These are phyloP conservation scores for Drosophila fulvimacula DNA, from an alignment of 2,888 invertebrate species.

Conservation along the genomic window DNA sequence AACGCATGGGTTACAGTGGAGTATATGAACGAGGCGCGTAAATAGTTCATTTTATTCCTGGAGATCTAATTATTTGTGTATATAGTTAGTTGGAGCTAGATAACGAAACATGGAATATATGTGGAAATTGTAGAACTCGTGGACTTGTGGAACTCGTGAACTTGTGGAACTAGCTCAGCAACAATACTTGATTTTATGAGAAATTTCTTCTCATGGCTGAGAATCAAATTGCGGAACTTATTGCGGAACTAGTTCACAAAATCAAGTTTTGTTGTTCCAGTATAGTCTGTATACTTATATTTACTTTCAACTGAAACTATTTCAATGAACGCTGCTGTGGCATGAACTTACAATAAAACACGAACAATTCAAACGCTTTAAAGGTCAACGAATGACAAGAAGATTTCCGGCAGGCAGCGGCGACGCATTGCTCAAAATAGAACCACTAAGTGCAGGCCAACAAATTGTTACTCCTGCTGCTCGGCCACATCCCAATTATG, in stretches of 20 bases:
- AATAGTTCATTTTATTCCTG: background rate
- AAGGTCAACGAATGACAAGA: slow-evolving; percentile 77
- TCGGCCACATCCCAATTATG: slow-evolving; percentile 64
- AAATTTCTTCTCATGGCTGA: background rate
- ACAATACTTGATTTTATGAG: background rate
- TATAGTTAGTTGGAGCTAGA: background rate
- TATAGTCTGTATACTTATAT: background rate
- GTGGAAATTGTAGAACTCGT: background rate
- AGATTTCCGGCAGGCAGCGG: slow-evolving; percentile 72
- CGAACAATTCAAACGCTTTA: slow-evolving; percentile 47
- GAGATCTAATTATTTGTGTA: background rate
- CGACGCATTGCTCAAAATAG: slow-evolving; percentile 59
- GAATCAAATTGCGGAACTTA: background rate
- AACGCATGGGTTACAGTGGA: background rate
- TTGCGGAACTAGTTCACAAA: slow-evolving; percentile 1
- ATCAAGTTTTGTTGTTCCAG: background rate
- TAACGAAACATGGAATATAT: background rate
- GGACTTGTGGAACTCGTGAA: background rate
- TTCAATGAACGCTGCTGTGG: slow-evolving; percentile 18
- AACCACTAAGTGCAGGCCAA: slow-evolving; percentile 63
- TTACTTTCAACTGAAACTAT: slow-evolving; percentile 2
- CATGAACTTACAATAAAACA: slow-evolving; percentile 23
- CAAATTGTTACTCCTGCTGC: slow-evolving; percentile 67
- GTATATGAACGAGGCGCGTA: background rate
- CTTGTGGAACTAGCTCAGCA: background rate